A percentile compares a stretch with the other conserved stretches of the same genome.
phyloP scores from a whole-genome alignment of 2,888 invertebrate species.

The Tuberolachnus salignus region DNA sequence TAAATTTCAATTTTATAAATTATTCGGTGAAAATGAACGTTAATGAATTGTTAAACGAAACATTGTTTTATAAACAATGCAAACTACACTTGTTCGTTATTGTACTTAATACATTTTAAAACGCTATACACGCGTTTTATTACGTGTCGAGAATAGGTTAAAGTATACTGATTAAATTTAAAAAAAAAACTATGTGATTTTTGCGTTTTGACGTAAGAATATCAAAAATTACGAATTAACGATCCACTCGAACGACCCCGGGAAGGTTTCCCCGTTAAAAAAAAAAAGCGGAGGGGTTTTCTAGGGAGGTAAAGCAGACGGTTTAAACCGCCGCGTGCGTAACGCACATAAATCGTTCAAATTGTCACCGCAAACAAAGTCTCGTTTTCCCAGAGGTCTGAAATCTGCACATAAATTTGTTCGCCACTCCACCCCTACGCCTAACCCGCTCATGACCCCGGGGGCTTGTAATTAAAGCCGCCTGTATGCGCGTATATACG shows the following conservation, averaged over 20 bases:
- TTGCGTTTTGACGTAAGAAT: slow-evolving; percentile 11
- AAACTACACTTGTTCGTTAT: neutral
- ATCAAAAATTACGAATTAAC: slow-evolving; percentile 45
- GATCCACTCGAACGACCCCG: slow-evolving; percentile 20
- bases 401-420: slow-evolving; percentile 57
- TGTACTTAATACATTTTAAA: neutral
- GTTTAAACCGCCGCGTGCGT: slow-evolving; percentile 51
- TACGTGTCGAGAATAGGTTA: neutral
- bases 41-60: neutral
- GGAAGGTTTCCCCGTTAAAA: slow-evolving; percentile 32
- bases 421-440: slow-evolving; percentile 39
- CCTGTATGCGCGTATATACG: slow-evolving; percentile 43
- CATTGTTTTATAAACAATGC: neutral
- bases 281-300: slow-evolving; percentile 42
- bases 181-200: slow-evolving; percentile 18
- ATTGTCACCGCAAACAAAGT: slow-evolving; percentile 57
- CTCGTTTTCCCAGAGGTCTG: slow-evolving; percentile 56
- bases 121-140: neutral
- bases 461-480: slow-evolving; percentile 56
- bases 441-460: slow-evolving; percentile 33
- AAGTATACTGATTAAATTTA: neutral
- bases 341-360: slow-evolving; percentile 55
- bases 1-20: neutral
- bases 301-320: slow-evolving; percentile 45
- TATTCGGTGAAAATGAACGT: too few species aligned